Evolutionary conservation across 2,888 invertebrate species (phyloP).

Genomic region (Troglohyphantes excavatus): DNA sequence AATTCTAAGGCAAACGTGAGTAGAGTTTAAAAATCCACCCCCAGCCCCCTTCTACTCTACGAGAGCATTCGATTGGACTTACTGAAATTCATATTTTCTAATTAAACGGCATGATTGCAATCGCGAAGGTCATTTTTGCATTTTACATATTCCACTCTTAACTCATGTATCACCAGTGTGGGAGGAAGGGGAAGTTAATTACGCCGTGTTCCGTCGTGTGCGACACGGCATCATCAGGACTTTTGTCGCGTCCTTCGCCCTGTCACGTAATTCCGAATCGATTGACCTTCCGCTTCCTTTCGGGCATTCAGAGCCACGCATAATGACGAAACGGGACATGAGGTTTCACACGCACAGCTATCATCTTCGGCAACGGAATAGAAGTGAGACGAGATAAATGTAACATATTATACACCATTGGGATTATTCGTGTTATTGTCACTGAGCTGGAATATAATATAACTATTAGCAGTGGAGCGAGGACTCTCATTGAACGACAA

Average conservation of each 20-base stretch:
- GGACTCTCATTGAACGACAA: background rate
- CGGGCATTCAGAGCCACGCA: background rate
- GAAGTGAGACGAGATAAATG: background rate
- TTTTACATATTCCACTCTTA: too few species aligned
- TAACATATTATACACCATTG: background rate
- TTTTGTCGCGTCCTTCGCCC: slow-evolving; percentile 6
- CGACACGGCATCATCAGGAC: slow-evolving; percentile 32
- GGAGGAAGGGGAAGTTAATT: background rate
- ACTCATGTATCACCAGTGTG: too few species aligned
- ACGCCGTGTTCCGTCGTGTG: slow-evolving; percentile 25
- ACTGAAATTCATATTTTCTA: too few species aligned
- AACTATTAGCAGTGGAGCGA: too few species aligned
- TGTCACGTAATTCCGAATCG: slow-evolving; percentile 31
- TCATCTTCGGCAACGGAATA: background rate
- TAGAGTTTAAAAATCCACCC: too few species aligned
- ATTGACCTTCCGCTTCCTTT: slow-evolving; percentile 7
- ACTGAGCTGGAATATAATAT: background rate
- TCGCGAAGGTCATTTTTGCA: too few species aligned
- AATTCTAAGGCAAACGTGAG: too few species aligned
- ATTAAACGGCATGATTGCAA: too few species aligned
- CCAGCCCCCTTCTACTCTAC: too few species aligned
- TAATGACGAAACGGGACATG: background rate
- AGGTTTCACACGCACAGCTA: background rate
- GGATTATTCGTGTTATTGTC: background rate
- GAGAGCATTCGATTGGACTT: too few species aligned